Conservation (phyloP, 2,113 vertebrate genomes). For the Coptodon rendalli region DNA sequence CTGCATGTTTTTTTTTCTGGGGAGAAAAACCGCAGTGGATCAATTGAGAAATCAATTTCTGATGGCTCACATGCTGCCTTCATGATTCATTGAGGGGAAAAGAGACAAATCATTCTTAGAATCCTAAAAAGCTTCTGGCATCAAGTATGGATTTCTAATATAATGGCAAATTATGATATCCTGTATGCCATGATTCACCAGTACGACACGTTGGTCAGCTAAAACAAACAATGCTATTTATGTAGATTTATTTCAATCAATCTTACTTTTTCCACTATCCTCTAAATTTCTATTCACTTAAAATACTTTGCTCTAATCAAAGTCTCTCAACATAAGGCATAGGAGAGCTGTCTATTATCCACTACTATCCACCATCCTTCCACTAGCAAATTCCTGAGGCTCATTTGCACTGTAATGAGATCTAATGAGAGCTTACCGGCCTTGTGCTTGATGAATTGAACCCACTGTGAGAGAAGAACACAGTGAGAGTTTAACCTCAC, state of each 20-base stretch:
- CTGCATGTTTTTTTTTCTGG: slow-evolving; percentile 44
- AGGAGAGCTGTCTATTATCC: slow-evolving; percentile 27
- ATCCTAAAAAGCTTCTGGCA: slow-evolving; percentile 6
- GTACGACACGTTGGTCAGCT: background rate
- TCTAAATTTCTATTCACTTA: background rate
- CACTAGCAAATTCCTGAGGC: slow-evolving; percentile 38
- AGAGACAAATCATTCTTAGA: slow-evolving; percentile 3
- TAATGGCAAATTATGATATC: slow-evolving; percentile 5
- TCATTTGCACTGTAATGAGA: slow-evolving; percentile 68
- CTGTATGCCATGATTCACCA: background rate
- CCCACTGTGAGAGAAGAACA: slow-evolving; percentile 24
- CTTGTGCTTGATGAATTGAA: slow-evolving; percentile 52
- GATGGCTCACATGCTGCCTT: slow-evolving; percentile 46
- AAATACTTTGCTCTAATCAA: background rate
- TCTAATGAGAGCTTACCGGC: slow-evolving; percentile 63
- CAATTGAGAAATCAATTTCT: slow-evolving; percentile 59
- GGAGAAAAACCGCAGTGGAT: slow-evolving; percentile 34
- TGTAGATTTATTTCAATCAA: background rate
- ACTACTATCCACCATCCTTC: slow-evolving; percentile 3
- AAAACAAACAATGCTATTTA: background rate
- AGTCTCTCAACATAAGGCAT: slow-evolving; percentile 5
- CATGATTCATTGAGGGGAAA: slow-evolving; percentile 20
- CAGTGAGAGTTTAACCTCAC: slow-evolving; percentile 42
- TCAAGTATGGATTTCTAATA: background rate
- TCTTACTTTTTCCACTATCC: background rate